Evolutionary conservation across 2,113 vertebrate species (phyloP).

Genomic region (Corythornis cristatus): DNA sequence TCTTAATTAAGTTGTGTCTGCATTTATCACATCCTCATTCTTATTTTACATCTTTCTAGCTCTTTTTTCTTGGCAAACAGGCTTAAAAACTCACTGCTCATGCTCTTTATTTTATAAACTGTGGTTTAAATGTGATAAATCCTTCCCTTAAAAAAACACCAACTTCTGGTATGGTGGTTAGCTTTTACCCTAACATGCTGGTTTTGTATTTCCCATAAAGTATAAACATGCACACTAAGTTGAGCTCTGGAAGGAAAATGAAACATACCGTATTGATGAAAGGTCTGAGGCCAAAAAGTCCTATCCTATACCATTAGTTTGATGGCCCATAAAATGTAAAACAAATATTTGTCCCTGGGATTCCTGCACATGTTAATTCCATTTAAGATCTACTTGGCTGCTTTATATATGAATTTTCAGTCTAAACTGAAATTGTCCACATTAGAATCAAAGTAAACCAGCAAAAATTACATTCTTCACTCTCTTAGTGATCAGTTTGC

Average conservation of each 20-base stretch:
- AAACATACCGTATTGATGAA: background rate
- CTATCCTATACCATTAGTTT: background rate
- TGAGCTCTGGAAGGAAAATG: background rate
- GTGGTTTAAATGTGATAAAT: background rate
- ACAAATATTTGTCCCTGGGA: background rate
- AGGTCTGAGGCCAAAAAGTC: background rate
- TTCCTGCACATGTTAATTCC: background rate
- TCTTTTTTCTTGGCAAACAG: constrained; percentile 5
- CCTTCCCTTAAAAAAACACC: background rate
- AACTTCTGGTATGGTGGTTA: background rate
- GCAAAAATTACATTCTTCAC: background rate
- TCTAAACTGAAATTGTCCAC: background rate
- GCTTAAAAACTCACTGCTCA: background rate
- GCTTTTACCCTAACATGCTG: background rate
- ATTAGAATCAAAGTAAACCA: background rate
- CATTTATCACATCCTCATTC: constrained; percentile 50
- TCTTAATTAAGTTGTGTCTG: constrained; percentile 54
- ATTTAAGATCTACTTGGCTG: background rate
- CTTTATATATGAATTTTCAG: background rate
- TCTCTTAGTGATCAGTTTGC: background rate
- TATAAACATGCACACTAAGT: background rate
- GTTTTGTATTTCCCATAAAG: background rate
- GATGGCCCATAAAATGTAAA: background rate
- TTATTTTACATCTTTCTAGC: background rate
- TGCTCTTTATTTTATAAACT: constrained; percentile 19